Evolutionary conservation across 2,888 invertebrate genomes (phyloP).

Genomic region (Dryadula phaetusa): DNA sequence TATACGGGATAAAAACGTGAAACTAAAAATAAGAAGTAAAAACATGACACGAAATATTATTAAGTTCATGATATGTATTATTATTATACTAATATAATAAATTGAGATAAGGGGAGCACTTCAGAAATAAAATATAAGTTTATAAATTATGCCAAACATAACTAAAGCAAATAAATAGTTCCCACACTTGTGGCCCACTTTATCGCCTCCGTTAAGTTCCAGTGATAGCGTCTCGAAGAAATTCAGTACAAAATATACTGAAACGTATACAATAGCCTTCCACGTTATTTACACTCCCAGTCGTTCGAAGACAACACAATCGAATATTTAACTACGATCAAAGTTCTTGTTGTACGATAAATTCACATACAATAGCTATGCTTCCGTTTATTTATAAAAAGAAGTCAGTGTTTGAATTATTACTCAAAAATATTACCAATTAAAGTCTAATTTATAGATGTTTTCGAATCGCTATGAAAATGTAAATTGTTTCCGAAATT

Average conservation of each 20-base stretch:
- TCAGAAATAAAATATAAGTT: background rate
- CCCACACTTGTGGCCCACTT: constrained; percentile 47
- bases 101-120: background rate
- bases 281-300: constrained; percentile 40
- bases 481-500: too few species aligned
- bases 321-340: constrained; percentile 30
- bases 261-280: constrained; percentile 45
- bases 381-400: background rate
- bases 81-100: too few species aligned
- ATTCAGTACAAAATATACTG: constrained; percentile 54
- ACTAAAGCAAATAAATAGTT: constrained; percentile 25
- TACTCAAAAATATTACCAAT: background rate
- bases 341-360: constrained; percentile 24
- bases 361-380: constrained; percentile 3
- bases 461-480: too few species aligned
- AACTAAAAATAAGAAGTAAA: too few species aligned
- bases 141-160: constrained; percentile 10
- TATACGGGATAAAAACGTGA: too few species aligned
- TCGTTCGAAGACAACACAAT: constrained; percentile 40
- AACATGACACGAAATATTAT: too few species aligned
- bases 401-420: background rate
- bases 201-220: constrained; percentile 66
- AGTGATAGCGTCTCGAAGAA: constrained; percentile 53
- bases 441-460: background rate
- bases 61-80: too few species aligned